Conservation (phyloP, 2,113 vertebrate species). For the Plecotus auritus region DNA sequence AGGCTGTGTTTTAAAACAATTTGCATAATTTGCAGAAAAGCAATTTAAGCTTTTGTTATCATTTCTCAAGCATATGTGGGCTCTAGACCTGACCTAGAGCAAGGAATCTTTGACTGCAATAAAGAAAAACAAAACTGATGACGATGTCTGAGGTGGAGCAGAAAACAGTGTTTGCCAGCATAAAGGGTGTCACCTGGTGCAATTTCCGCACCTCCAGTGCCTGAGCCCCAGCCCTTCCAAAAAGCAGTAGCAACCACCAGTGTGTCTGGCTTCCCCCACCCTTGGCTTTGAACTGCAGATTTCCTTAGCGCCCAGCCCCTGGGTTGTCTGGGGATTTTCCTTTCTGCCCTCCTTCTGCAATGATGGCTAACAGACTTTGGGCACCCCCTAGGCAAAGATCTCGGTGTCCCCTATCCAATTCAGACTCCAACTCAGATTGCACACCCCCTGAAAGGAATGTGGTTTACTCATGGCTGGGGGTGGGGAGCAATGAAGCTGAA, state of each 20-base stretch:
- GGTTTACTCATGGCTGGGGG: rapidly evolving
- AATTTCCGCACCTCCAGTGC: rapidly evolving
- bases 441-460: no score
- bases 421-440: background rate
- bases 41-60: conserved; percentile 10
- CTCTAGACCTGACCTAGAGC: background rate
- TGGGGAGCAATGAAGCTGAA: background rate
- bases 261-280: background rate
- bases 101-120: background rate
- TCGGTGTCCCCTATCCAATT: background rate
- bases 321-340: background rate
- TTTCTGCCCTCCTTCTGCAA: background rate
- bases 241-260: background rate
- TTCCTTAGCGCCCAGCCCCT: no score
- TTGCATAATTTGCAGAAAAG: background rate
- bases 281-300: background rate
- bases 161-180: background rate
- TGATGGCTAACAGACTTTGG: background rate
- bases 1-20: background rate
- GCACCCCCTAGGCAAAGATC: background rate
- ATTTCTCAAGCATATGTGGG: background rate
- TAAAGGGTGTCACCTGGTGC: background rate
- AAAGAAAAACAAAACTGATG: background rate
- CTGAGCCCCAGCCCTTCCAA: background rate
- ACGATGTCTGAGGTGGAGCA: background rate